Percentiles rank a stretch among this genome's conserved stretches.
These are phyloP conservation scores for Motacilla alba DNA, from an alignment of 2,113 vertebrate species.

Conservation along the genomic window DNA sequence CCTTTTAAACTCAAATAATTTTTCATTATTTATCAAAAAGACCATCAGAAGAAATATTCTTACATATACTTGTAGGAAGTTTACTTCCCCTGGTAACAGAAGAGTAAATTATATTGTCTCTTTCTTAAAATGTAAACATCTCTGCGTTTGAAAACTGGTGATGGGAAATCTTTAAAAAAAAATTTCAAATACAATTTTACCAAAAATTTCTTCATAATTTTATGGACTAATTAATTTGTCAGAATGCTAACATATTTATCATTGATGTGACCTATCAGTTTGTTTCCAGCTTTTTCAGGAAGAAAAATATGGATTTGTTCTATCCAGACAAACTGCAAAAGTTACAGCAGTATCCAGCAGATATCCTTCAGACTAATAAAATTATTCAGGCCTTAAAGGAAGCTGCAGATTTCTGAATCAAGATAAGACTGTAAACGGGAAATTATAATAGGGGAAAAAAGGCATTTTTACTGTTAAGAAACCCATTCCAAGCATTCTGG, in stretches of 20 bases:
- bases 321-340: neutral
- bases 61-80: neutral
- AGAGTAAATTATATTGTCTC: neutral
- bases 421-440: neutral
- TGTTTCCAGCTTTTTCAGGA: neutral
- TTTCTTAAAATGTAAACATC: neutral
- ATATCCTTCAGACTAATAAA: neutral
- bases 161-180: neutral
- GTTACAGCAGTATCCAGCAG: neutral
- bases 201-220: neutral
- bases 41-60: neutral
- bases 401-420: neutral
- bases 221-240: neutral
- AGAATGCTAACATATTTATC: neutral
- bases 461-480: neutral
- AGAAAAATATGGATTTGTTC: neutral
- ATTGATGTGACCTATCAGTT: neutral
- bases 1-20: neutral
- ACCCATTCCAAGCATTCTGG: neutral
- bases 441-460: neutral
- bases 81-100: neutral
- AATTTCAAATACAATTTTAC: neutral
- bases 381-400: neutral
- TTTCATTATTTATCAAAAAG: neutral
- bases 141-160: neutral